These are phyloP conservation scores for Hemichromis elongatus DNA, from an alignment of 2,113 vertebrate genomes.

Conservation along the genomic window DNA sequence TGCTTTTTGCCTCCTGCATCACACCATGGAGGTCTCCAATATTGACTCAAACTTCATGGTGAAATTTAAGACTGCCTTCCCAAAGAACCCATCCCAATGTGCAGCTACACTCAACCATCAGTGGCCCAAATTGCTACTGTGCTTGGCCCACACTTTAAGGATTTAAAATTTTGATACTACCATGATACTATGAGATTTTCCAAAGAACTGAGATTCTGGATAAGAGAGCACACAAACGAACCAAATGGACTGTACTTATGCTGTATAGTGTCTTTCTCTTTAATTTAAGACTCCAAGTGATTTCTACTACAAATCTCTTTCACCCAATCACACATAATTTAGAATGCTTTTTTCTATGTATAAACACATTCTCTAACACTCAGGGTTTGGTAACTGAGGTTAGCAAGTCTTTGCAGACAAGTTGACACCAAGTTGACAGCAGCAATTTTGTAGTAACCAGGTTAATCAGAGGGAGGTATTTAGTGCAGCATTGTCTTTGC, in stretches of 20 bases:
- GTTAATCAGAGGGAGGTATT: neutral
- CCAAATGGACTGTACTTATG: neutral
- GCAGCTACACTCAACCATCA: no score
- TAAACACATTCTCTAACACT: neutral
- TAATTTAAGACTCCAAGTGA: neutral
- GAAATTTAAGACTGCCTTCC: no score
- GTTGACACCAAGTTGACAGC: neutral
- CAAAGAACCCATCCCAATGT: no score
- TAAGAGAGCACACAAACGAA: rapidly evolving
- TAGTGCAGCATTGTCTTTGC: neutral
- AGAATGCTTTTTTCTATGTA: neutral
- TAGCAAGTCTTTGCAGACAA: neutral
- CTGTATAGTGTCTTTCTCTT: neutral
- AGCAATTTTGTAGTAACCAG: rapidly evolving
- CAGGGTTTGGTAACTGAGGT: neutral
- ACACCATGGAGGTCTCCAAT: no score
- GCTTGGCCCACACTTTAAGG: no score
- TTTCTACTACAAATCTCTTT: neutral
- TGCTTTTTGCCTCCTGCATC: no score
- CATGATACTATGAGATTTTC: neutral
- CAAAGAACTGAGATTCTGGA: neutral
- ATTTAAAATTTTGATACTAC: neutral
- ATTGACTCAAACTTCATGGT: no score
- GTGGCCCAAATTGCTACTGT: no score
- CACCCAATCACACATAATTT: neutral